These are phyloP conservation scores for Aleiodes testaceus DNA, from an alignment of 2,888 invertebrate species.

Conservation along the genomic window DNA sequence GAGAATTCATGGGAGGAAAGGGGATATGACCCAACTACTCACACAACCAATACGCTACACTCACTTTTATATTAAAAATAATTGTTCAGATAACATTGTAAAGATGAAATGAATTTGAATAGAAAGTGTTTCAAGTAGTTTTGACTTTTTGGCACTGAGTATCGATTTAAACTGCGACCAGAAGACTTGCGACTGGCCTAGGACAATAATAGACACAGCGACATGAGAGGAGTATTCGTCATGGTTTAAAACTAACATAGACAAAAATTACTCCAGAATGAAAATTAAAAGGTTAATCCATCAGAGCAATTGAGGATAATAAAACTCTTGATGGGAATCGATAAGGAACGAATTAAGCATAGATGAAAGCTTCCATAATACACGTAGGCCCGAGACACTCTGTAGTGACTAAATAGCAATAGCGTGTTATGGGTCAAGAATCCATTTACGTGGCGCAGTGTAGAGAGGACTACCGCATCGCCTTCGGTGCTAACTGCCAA, in stretches of 20 bases:
- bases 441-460: constrained; percentile 50
- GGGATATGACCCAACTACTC: neutral
- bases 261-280: no score
- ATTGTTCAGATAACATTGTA: no score
- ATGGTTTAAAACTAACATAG: neutral
- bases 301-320: no score
- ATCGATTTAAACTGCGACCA: constrained; percentile 43
- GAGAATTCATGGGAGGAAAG: neutral
- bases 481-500: constrained; percentile 48
- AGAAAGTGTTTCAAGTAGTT: neutral
- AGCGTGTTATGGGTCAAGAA: constrained; percentile 56
- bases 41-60: constrained; percentile 39
- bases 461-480: constrained; percentile 45
- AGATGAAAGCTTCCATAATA: no score
- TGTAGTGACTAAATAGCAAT: constrained; percentile 40
- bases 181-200: constrained; percentile 59
- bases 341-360: no score
- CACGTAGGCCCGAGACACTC: no score
- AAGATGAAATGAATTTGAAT: neutral
- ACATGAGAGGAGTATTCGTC: constrained; percentile 11
- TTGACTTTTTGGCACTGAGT: constrained; percentile 14
- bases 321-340: no score
- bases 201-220: constrained; percentile 70
- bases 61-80: constrained; percentile 31
- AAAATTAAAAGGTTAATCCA: no score